Evolutionary conservation across 1,140 invertebrate species (phyloP).

Genomic region (Drosophila hydei): DNA sequence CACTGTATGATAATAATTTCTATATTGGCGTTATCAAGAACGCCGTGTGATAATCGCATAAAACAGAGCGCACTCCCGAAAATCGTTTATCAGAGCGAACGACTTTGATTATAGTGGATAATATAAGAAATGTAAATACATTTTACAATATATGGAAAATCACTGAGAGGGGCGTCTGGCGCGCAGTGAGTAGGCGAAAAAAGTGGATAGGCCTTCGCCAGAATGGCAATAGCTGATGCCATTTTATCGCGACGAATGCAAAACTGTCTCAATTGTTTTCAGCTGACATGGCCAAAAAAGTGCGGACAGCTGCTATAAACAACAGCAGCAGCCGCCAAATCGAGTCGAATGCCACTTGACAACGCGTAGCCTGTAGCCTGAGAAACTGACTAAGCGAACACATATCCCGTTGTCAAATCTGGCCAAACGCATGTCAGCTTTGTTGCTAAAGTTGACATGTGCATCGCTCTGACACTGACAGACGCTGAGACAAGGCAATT

Average conservation of each 20-base stretch:
- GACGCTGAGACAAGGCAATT: conserved; percentile 6
- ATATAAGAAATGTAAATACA: conserved; percentile 67
- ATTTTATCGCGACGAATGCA: conserved; percentile 35
- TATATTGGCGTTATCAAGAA: conserved; percentile 34
- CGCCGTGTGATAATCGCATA: conserved; percentile 47
- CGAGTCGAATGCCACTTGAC: conserved; percentile 15
- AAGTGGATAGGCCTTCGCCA: neutral
- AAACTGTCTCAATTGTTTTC: conserved; percentile 45
- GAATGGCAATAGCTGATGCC: neutral
- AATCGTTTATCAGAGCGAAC: conserved; percentile 53
- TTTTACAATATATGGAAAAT: conserved; percentile 60
- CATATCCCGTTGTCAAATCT: conserved; percentile 42
- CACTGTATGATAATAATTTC: conserved; percentile 30
- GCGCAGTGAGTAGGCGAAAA: conserved; percentile 54
- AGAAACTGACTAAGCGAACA: conserved; percentile 27
- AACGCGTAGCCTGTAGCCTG: neutral
- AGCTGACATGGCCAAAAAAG: conserved; percentile 59
- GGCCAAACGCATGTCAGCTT: conserved; percentile 2
- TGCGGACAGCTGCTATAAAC: conserved; percentile 20
- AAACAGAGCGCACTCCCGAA: conserved; percentile 65
- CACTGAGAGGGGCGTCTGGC: conserved; percentile 47
- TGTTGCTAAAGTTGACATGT: conserved; percentile 10
- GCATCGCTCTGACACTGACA: conserved; percentile 16
- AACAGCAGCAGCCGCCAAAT: conserved; percentile 26
- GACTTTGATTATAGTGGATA: conserved; percentile 55